Evolutionary conservation across 2,797 vertebrate genomes (phyloP).

Genomic region (Manis crassicaudata): DNA sequence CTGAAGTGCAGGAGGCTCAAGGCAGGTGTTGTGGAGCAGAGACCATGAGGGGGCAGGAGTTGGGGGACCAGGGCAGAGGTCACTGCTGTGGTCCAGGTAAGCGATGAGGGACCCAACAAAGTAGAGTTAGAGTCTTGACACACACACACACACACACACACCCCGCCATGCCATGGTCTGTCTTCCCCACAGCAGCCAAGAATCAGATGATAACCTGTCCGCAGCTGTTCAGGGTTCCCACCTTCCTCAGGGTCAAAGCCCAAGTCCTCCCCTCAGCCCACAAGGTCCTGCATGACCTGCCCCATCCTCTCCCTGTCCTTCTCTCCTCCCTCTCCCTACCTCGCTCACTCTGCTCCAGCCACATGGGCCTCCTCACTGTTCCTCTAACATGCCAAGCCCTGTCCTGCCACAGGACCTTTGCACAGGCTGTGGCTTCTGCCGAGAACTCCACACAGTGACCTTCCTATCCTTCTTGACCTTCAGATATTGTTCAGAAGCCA

Average conservation of each 20-base stretch:
- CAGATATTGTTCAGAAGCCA: background rate
- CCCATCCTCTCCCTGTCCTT: background rate
- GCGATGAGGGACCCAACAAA: too few relatives aligned
- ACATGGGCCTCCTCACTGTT: fast-evolving
- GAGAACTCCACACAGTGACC: background rate
- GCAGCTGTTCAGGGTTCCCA: background rate
- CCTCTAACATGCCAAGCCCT: background rate
- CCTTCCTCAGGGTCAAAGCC: background rate
- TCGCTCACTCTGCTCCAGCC: background rate
- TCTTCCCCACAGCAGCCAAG: background rate
- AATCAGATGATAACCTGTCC: background rate
- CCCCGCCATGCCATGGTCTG: background rate
- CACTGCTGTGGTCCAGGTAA: background rate
- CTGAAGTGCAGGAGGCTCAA: background rate
- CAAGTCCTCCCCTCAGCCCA: background rate
- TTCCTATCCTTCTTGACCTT: background rate
- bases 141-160: too few relatives aligned
- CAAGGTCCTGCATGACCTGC: background rate
- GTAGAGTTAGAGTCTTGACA: background rate
- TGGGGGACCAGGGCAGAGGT: background rate
- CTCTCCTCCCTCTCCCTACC: background rate
- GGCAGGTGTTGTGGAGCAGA: background rate
- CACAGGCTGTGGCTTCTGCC: background rate
- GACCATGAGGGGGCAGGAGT: background rate
- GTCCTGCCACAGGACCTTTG: background rate